phyloP scores from a whole-genome alignment of 2,797 vertebrate genomes.

The Gymnodraco acuticeps region DNA sequence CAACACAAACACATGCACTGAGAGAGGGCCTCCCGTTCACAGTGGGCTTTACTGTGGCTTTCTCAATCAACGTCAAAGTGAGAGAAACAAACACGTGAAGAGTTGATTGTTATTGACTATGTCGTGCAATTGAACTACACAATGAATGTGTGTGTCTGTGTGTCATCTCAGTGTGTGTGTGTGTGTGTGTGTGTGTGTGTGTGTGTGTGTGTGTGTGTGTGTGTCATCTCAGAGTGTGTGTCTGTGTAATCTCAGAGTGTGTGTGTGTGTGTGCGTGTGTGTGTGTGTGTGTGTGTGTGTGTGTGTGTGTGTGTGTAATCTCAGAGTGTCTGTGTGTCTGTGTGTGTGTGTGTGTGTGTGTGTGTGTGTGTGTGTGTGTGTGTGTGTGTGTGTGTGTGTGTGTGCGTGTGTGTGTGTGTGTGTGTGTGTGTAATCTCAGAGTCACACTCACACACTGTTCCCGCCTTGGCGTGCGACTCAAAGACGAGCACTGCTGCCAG shows the following conservation, averaged over 20 bases:
- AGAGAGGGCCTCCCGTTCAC: too few species aligned
- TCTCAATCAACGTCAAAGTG: neutral
- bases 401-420: constrained; percentile 21
- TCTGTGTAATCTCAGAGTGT: constrained; percentile 19
- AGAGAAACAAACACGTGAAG: neutral
- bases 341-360: constrained; percentile 23
- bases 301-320: constrained; percentile 25
- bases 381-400: neutral
- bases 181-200: constrained; percentile 19
- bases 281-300: neutral
- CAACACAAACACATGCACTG: too few species aligned
- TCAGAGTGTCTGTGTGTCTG: too few species aligned
- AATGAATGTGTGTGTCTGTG: constrained; percentile 23
- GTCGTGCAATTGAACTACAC: constrained; percentile 1
- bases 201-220: constrained; percentile 23
- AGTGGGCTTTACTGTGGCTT: constrained; percentile 13
- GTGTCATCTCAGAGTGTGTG: too few species aligned
- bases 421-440: neutral
- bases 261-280: constrained; percentile 23
- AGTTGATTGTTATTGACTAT: neutral
- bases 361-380: constrained; percentile 17
- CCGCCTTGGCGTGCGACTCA: constrained; percentile 92
- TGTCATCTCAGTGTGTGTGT: neutral
- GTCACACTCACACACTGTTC: constrained; percentile 93
- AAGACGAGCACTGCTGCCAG: constrained; percentile 94